Evolutionary conservation across 1,140 invertebrate genomes (phyloP).

Genomic region (Bombus ignitus): DNA sequence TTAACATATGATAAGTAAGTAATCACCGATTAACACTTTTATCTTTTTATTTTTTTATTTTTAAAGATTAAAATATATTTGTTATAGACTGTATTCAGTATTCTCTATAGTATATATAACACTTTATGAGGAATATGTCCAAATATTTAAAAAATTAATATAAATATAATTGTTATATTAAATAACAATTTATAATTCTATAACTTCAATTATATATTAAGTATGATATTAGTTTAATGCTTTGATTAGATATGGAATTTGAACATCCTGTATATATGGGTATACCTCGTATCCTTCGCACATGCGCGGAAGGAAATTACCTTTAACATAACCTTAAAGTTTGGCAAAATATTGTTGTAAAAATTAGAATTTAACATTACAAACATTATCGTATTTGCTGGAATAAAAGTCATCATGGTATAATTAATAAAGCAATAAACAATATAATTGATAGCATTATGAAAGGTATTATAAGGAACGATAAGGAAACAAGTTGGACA

Average conservation of each 20-base stretch:
- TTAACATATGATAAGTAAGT: not conserved
- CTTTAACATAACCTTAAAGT: constrained; percentile 17
- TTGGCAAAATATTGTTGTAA: not conserved
- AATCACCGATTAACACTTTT: no score
- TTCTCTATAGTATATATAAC: not conserved
- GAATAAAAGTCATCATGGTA: not conserved
- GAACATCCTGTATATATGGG: not conserved
- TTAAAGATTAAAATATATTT: not conserved
- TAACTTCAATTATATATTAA: not conserved
- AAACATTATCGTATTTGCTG: not conserved
- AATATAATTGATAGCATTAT: not conserved
- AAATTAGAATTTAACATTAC: not conserved
- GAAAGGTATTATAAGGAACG: not conserved
- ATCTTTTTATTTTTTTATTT: not conserved
- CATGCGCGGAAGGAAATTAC: not conserved
- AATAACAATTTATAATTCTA: no score
- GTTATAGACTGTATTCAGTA: not conserved
- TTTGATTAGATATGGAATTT: not conserved
- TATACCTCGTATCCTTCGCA: not conserved
- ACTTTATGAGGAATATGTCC: not conserved
- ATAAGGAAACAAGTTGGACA: not conserved
- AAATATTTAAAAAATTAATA: not conserved
- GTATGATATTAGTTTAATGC: not conserved
- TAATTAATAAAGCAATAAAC: not conserved
- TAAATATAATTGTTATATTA: no score